Conservation (phyloP, 2,888 invertebrate genomes). For the Formica aserva region DNA sequence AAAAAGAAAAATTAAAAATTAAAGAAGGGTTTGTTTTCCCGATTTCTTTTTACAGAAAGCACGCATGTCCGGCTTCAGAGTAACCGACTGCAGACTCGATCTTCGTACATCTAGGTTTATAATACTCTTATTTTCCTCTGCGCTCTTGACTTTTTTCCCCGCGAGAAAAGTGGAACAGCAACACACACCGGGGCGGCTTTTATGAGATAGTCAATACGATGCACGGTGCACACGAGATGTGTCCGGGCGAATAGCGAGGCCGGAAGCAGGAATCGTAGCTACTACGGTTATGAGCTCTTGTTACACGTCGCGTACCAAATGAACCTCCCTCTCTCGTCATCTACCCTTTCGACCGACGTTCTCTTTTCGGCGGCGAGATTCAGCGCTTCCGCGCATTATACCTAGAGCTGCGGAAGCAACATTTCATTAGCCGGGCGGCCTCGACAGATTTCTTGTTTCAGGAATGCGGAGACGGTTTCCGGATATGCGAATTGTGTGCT, state of each 20-base stretch:
- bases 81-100: background rate
- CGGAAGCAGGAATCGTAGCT: conserved; percentile 18
- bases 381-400: background rate
- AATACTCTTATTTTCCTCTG: conserved; percentile 12
- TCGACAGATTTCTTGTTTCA: conserved; percentile 46
- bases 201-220: conserved; percentile 22
- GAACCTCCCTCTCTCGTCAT: conserved; percentile 27
- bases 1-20: background rate
- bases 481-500: conserved; percentile 5
- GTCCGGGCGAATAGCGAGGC: conserved; percentile 3
- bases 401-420: conserved; percentile 23
- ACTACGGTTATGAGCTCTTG: conserved; percentile 35
- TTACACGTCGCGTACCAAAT: conserved; percentile 23
- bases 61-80: background rate
- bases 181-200: background rate
- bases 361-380: conserved; percentile 19
- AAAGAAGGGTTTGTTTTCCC: background rate
- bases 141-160: background rate
- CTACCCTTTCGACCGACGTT: conserved; percentile 15
- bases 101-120: background rate
- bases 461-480: conserved; percentile 16
- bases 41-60: background rate
- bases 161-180: background rate
- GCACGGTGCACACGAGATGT: background rate
- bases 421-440: conserved; percentile 37